These are phyloP conservation scores for Leucozona laternaria DNA, from an alignment of 2,888 invertebrate genomes.

Conservation along the genomic window DNA sequence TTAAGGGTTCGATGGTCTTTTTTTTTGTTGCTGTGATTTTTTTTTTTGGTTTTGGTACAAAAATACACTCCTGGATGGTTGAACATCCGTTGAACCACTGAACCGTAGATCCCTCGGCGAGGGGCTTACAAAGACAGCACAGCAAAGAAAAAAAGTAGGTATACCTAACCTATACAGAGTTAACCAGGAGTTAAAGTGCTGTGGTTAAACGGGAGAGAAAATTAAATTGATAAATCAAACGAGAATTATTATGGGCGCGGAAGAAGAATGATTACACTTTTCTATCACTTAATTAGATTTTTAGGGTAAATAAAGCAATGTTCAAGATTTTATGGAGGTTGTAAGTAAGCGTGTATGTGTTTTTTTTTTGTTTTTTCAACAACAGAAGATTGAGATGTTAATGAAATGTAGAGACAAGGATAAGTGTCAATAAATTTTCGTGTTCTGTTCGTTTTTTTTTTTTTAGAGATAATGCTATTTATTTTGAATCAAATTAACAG, in stretches of 20 bases:
- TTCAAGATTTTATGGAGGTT: constrained; percentile 5
- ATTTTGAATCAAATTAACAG: background rate
- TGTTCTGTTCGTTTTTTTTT: background rate
- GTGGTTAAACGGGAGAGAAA: constrained; percentile 61
- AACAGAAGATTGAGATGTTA: constrained; percentile 9
- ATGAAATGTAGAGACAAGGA: constrained; percentile 4
- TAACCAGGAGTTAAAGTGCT: constrained; percentile 35
- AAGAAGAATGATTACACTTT: constrained; percentile 28
- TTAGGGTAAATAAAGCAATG: constrained; percentile 34
- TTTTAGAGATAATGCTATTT: background rate
- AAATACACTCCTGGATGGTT: constrained; percentile 66
- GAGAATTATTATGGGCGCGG: constrained; percentile 34
- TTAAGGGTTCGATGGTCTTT: constrained; percentile 44
- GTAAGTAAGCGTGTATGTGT: background rate
- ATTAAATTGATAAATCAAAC: constrained; percentile 64
- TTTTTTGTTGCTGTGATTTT: constrained; percentile 21
- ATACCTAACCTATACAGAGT: background rate
- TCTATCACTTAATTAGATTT: constrained; percentile 55
- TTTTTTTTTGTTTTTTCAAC: background rate
- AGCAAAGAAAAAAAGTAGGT: background rate
- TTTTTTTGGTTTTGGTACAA: constrained; percentile 19
- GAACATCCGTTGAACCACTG: constrained; percentile 58
- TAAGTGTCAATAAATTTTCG: constrained; percentile 10
- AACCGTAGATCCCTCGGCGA: constrained; percentile 54
- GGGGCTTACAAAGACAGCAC: background rate